A percentile compares a stretch with the other conserved stretches of the same genome.
Conservation (phyloP, 2,888 invertebrate species). For the Phrixothrix hirtus region DNA sequence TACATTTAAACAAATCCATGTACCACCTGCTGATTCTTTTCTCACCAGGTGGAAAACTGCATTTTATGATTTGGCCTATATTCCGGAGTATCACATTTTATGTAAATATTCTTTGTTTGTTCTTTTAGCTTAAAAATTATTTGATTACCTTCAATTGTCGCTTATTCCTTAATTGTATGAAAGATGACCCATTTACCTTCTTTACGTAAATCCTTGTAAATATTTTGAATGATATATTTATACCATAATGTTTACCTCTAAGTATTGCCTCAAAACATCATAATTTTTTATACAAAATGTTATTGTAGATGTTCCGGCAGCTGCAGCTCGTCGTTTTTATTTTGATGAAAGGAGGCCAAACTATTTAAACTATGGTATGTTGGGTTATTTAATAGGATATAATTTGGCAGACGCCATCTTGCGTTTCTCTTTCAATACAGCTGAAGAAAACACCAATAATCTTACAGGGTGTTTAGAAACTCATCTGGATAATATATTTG, state of each 20-base stretch:
- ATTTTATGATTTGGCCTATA: background rate
- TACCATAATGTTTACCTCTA: no score
- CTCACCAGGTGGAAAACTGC: background rate
- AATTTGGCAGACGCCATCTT: background rate
- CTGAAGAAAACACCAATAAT: background rate
- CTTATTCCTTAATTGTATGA: no score
- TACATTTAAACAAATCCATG: background rate
- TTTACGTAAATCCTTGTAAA: no score
- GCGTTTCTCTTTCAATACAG: background rate
- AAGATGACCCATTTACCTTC: no score
- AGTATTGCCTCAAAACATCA: no score
- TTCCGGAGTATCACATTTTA: background rate
- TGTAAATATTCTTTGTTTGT: no score
- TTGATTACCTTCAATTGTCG: no score
- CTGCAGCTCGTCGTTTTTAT: background rate
- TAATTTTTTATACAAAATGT: no score
- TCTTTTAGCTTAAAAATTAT: no score
- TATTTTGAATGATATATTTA: no score
- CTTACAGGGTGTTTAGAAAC: background rate
- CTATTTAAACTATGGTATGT: background rate
- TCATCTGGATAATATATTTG: background rate
- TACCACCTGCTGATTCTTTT: background rate
- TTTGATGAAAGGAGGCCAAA: background rate
- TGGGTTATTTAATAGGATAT: background rate
- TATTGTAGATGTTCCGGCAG: background rate